Evolutionary conservation across 2,797 vertebrate genomes (phyloP), one percentile per base, ranked within the genome.

Genomic region (Neolamprologus multifasciatus): DNA sequence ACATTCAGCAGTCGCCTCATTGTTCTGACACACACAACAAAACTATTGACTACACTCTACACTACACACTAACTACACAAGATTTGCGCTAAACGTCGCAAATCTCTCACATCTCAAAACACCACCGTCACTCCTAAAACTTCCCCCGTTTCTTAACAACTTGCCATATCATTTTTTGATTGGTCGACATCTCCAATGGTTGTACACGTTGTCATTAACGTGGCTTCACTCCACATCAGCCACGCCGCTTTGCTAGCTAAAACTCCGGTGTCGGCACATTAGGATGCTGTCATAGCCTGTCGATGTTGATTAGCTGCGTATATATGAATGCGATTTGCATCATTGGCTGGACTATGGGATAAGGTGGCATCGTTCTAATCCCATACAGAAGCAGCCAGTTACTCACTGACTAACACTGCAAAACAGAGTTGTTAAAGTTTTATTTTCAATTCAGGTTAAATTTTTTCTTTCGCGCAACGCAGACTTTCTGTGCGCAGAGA

Each of bases 351-450:
- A 54, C 51, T 54, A 13, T 23, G 11, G 51, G 11, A 54, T 54
- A 54, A 23, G 52, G 21, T 54, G 21, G 0, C 11, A 54, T 23
- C 7, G 11, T 5, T 23, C 4, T 54, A 13, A 0, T 13, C 21
- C 0, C 52, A 54, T 54, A 54, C 11, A 0, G 52, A 1, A 54
- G 52, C 4, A 54, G 51, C 51, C 51, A 54, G 52, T 54, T 3
- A 54, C 52, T 54, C 0, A 5, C 52, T 14, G 21, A 26, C 12
- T 54, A 26, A 54, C 52, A 26, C 52, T 55, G 21, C 4, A 55
- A 55, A 55, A 55, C 21, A 2, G 12, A 55, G 2, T 55, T 55
- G 52, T 55, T 55, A 0, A 55, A 55, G 12, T 23, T 54, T 54
- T 0, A 54, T 14, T 23, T 54, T 1, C 52, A 14, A 55, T 55